Percentiles rank a stretch among this genome's conserved stretches.
Conservation (phyloP, 2,113 vertebrate genomes). For the Camelus dromedarius region DNA sequence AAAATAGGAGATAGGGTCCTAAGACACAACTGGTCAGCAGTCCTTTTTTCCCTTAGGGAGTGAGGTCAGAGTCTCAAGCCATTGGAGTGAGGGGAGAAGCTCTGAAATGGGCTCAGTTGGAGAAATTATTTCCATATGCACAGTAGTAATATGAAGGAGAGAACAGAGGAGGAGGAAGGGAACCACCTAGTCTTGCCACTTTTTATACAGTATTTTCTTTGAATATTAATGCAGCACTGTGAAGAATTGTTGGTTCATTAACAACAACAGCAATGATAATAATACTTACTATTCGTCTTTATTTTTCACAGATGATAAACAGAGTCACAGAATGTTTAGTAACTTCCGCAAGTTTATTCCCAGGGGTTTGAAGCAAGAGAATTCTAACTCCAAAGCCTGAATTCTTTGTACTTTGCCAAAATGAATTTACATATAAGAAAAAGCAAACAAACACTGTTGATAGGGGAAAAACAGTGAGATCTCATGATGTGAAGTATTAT, state of each 20-base stretch:
- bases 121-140: background rate
- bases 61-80: background rate
- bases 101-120: background rate
- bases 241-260: background rate
- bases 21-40: background rate
- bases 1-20: background rate
- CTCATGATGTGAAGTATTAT: background rate
- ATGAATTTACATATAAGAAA: background rate
- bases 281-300: background rate
- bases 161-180: background rate
- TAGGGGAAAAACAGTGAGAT: background rate
- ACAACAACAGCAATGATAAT: background rate
- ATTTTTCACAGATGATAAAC: background rate
- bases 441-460: background rate
- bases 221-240: background rate
- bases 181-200: background rate
- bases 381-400: background rate
- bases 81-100: background rate
- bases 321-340: background rate
- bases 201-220: background rate
- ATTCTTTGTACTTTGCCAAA: slow-evolving; percentile 16
- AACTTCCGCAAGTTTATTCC: slow-evolving; percentile 29
- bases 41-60: background rate
- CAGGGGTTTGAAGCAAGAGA: background rate
- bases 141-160: background rate